Evolutionary conservation across 2,888 invertebrate species (phyloP).

Genomic region (Rotaria magnacalcarata): DNA sequence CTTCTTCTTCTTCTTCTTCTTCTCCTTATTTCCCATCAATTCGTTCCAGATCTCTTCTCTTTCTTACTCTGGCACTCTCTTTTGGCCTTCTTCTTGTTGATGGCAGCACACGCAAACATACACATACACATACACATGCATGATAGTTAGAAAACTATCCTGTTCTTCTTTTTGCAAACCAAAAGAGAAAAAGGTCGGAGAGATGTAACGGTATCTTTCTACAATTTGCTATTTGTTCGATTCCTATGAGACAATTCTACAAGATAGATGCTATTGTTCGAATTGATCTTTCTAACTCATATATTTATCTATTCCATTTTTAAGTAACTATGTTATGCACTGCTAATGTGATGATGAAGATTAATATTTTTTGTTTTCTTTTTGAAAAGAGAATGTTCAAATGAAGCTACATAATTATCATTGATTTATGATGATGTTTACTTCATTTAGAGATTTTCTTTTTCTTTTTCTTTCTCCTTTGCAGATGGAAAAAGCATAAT

Average conservation of each 20-base stretch:
- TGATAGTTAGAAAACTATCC: neutral
- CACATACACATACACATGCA: neutral
- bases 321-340: neutral
- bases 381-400: neutral
- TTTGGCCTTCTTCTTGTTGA: neutral
- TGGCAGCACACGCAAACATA: neutral
- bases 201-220: neutral
- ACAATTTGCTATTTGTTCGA: neutral
- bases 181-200: conserved; percentile 1
- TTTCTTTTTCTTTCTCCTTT: neutral
- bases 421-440: conserved; percentile 16
- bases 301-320: neutral
- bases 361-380: neutral
- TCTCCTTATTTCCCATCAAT: neutral
- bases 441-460: neutral
- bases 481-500: neutral
- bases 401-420: neutral
- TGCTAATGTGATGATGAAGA: neutral
- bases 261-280: neutral
- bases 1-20: neutral
- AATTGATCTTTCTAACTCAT: conserved; percentile 7
- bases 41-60: neutral
- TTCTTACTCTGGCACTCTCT: conserved; percentile 10
- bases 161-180: neutral
- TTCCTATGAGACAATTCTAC: conserved; percentile 4